These are phyloP conservation scores for Rhineura floridana DNA, from an alignment of 2,113 vertebrate species.

Conservation along the genomic window DNA sequence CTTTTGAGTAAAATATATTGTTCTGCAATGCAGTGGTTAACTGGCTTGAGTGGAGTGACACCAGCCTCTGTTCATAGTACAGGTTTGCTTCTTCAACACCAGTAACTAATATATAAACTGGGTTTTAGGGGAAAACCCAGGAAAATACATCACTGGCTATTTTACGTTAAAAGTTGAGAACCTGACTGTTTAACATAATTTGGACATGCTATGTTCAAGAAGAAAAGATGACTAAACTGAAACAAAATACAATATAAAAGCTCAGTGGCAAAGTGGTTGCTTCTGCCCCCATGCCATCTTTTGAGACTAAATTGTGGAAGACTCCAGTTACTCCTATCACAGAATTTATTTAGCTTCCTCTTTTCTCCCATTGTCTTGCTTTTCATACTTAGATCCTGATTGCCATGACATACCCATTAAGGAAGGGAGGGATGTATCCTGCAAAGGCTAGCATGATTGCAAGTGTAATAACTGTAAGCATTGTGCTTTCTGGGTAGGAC, in stretches of 20 bases:
- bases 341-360: neutral
- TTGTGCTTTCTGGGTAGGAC: too few species aligned
- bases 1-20: too few species aligned
- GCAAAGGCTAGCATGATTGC: too few species aligned
- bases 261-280: neutral
- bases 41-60: neutral
- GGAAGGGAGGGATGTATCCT: neutral
- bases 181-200: neutral
- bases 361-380: neutral
- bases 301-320: neutral
- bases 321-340: neutral
- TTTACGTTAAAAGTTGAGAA: neutral
- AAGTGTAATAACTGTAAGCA: too few species aligned
- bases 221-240: neutral
- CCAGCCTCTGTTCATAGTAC: neutral
- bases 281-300: neutral
- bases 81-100: neutral
- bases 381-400: neutral
- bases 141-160: neutral
- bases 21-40: neutral
- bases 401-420: neutral
- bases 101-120: neutral
- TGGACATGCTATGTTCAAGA: neutral
- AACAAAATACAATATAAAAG: neutral
- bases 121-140: neutral